These are phyloP conservation scores for Phalacrocorax pelagicus DNA, from an alignment of 2,113 vertebrate genomes.

Conservation along the genomic window DNA sequence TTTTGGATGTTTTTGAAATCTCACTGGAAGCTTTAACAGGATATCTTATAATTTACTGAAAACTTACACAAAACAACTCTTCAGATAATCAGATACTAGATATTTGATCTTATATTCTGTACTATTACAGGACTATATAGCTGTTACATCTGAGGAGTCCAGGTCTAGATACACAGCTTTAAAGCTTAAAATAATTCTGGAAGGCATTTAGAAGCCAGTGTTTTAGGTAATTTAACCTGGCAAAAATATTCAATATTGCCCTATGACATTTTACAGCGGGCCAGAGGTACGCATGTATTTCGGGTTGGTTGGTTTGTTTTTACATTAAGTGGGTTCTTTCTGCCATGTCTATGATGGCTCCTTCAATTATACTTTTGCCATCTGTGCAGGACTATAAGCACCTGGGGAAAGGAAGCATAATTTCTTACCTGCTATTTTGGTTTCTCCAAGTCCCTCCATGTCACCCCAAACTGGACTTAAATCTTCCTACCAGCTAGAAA, in stretches of 20 bases:
- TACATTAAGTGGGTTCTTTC: not conserved
- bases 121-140: not conserved
- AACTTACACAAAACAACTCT: not conserved
- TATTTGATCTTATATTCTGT: not conserved
- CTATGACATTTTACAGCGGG: not conserved
- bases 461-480: not conserved
- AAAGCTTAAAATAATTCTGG: not conserved
- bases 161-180: rapidly evolving
- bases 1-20: not conserved
- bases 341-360: not conserved
- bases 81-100: not conserved
- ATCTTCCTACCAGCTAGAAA: not conserved
- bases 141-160: not conserved
- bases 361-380: not conserved
- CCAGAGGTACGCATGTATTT: not conserved
- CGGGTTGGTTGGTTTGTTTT: not conserved
- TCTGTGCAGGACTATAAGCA: not conserved
- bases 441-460: slow-evolving; percentile 35
- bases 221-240: not conserved
- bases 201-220: not conserved
- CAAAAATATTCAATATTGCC: not conserved
- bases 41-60: not conserved
- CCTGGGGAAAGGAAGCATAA: not conserved
- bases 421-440: slow-evolving; percentile 46
- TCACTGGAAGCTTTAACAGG: not conserved